phyloP scores from a whole-genome alignment of 2,888 invertebrate species.

The Notocelia uddmanniana region DNA sequence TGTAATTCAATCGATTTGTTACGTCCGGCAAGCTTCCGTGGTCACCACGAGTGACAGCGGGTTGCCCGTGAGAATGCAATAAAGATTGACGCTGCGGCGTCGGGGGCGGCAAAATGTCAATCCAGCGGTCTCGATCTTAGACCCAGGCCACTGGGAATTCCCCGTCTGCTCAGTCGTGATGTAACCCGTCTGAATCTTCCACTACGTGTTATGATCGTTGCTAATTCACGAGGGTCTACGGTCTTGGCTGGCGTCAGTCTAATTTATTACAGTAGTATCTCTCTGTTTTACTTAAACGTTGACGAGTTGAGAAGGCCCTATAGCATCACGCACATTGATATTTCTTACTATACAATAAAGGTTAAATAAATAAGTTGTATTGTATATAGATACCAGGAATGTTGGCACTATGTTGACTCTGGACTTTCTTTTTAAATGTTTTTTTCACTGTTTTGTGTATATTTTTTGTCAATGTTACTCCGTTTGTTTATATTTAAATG shows the following conservation, averaged over 20 bases:
- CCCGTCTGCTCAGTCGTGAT: conserved; percentile 52
- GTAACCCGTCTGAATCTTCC: conserved; percentile 43
- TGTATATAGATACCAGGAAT: no score
- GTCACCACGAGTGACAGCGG: conserved; percentile 64
- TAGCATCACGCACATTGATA: no score
- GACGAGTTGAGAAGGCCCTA: no score
- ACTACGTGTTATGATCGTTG: conserved; percentile 32
- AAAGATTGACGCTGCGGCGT: conserved; percentile 75
- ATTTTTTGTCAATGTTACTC: no score
- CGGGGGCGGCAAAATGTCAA: conserved; percentile 75
- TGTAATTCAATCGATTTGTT: not conserved
- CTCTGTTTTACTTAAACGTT: no score
- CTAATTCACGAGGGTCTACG: conserved; percentile 35
- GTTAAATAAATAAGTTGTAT: no score
- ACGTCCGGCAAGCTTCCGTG: conserved; percentile 47
- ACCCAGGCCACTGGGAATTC: conserved; percentile 65
- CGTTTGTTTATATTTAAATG: no score
- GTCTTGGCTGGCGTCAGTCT: not conserved
- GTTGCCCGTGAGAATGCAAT: conserved; percentile 60
- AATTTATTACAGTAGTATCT: not conserved
- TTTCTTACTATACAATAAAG: no score
- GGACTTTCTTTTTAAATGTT: no score
- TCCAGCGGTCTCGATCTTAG: conserved; percentile 73
- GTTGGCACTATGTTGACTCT: no score
- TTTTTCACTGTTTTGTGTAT: no score